Conservation (phyloP, 2,113 vertebrate genomes). For the Spheniscus mendiculus region DNA sequence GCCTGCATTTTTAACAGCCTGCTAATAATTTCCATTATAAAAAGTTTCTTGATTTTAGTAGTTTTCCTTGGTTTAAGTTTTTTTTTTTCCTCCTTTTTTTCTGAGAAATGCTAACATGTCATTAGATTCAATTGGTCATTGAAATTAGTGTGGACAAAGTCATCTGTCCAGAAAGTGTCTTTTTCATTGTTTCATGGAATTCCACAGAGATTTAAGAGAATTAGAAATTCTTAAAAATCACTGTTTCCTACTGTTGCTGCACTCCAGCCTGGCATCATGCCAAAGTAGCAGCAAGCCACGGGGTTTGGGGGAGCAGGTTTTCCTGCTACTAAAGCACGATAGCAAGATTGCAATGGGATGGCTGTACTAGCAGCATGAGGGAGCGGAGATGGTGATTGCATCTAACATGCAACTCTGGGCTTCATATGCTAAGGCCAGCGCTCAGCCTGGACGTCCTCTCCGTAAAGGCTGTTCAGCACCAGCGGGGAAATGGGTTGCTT, state of each 20-base stretch:
- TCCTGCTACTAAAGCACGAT: accelerated
- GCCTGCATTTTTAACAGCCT: background rate
- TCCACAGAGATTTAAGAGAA: background rate
- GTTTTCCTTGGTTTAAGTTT: background rate
- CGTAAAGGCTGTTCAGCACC: accelerated
- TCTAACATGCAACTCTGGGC: accelerated
- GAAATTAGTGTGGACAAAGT: background rate
- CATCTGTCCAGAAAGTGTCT: background rate
- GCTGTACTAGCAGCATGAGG: background rate
- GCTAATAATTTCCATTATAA: background rate
- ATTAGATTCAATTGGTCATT: background rate
- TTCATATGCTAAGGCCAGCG: accelerated
- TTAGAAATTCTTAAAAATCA: background rate
- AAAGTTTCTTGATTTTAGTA: background rate
- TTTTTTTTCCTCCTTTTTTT: background rate
- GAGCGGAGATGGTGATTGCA: accelerated
- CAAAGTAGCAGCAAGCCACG: background rate
- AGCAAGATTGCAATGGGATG: background rate
- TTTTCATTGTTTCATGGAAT: background rate
- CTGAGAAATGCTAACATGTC: background rate
- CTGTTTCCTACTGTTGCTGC: background rate
- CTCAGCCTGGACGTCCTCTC: background rate
- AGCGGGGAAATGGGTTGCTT: background rate
- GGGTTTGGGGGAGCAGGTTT: background rate
- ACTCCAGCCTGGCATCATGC: background rate